Conservation (phyloP, 2,888 invertebrate genomes). For the Philopedon plagiatum region DNA sequence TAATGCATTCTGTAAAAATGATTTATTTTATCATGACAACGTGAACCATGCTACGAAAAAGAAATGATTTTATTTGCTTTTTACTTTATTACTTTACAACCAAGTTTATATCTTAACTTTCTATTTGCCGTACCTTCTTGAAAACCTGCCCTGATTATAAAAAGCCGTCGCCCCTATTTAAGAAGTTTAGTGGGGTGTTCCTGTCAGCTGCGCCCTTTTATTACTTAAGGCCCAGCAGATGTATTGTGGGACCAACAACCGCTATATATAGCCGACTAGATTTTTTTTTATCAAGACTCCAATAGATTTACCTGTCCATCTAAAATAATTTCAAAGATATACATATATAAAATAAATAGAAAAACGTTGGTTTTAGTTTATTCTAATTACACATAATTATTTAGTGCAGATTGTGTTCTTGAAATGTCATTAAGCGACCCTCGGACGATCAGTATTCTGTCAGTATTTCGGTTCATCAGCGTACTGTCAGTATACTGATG, state of each 20-base stretch:
- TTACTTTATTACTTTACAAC: constrained; percentile 22
- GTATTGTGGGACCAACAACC: not conserved
- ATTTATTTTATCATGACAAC: not conserved
- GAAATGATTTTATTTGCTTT: constrained; percentile 1
- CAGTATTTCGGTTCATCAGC: no score
- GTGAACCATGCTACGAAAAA: not conserved
- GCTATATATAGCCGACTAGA: not conserved
- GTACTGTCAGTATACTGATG: no score
- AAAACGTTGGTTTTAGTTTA: no score
- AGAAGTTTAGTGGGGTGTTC: constrained; percentile 38
- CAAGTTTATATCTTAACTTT: constrained; percentile 17
- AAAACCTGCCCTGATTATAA: constrained; percentile 26
- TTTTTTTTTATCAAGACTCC: not conserved
- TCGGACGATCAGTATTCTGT: no score
- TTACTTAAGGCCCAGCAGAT: constrained; percentile 14
- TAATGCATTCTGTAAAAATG: no score
- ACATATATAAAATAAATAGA: no score
- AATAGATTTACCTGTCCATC: not conserved
- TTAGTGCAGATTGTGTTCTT: no score
- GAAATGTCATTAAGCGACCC: no score
- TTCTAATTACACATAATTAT: no score
- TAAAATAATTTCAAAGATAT: no score
- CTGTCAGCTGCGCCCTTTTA: constrained; percentile 37
- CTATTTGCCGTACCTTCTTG: constrained; percentile 17
- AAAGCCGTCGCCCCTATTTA: constrained; percentile 31